phyloP scores from a whole-genome alignment of 2,113 vertebrate genomes.

The Macquaria ambigua region DNA sequence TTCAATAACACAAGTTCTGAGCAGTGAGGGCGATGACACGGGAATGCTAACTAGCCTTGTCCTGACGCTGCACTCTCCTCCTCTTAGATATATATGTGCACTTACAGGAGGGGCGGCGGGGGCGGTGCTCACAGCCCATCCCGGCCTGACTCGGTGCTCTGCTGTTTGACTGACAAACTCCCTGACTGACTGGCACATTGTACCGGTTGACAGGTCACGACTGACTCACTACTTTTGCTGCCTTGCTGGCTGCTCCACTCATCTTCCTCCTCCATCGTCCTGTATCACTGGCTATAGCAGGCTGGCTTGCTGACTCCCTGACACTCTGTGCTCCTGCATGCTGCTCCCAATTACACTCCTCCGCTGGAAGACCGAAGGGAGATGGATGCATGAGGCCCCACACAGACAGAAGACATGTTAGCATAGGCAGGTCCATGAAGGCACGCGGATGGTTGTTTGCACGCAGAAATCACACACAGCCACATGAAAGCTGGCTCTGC shows the following conservation, averaged over 20 bases:
- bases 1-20: constrained; percentile 51
- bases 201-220: constrained; percentile 31
- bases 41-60: constrained; percentile 75
- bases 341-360: constrained; percentile 66
- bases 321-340: constrained; percentile 42
- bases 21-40: constrained; percentile 48
- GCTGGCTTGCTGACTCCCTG: constrained; percentile 33
- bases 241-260: constrained; percentile 43
- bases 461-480: neutral
- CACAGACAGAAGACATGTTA: constrained; percentile 11
- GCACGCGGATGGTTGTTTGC: neutral
- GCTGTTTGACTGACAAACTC: constrained; percentile 47
- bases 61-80: constrained; percentile 66
- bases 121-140: constrained; percentile 29
- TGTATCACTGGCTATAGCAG: constrained; percentile 27
- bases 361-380: constrained; percentile 20
- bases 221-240: constrained; percentile 19
- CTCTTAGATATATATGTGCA: constrained; percentile 59
- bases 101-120: constrained; percentile 44
- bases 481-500: neutral
- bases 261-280: constrained; percentile 20
- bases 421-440: neutral
- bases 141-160: constrained; percentile 11
- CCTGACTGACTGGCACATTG: constrained; percentile 48
- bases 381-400: constrained; percentile 15